Base-by-base conservation (phyloP, 2,888 invertebrate genomes). In the Cheilosia vulpina region DNA sequence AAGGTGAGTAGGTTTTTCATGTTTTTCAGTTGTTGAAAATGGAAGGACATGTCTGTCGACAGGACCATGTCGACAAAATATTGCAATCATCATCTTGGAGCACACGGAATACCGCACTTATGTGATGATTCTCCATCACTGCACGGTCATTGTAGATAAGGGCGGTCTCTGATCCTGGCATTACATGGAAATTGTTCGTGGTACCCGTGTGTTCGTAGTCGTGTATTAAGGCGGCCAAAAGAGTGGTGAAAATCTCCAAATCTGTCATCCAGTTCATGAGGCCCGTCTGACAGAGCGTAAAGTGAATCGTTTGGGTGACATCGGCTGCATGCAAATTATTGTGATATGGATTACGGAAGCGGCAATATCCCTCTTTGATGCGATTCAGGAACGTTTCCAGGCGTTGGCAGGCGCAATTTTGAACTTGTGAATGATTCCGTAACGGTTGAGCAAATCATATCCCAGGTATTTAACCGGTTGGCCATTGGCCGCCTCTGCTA, bases 181-280 rank as follows among this genome's bases (percentile, higher is more conserved):
- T 98, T 66, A 98, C 97, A 93, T 98, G 98, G 93, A 98, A 98
- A 93, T 98, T 98, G 93, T 98, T 98, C 41, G 98, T 98, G 88
- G 98, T 98, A 89, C 98, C 98, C 19, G 98, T 98, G 93, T 99
- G 98, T 93, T 98, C 98, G 93, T 95, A 98, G 93, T 99, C 98
- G 92, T 98, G 98, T 88, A 98, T 96, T 83, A 98, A 94, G 34
- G 98, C 98, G 1, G 98, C 98, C 88, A 98, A 95, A 82, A 98
- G 93, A 15, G 98, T 97, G 73, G 98, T 98, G 92, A 98, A 97
- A 89, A 98, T 96, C 93, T 98, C 98, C 90, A 98, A 92, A 92
- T 98, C 98, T 69, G 97, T 96, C 90, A 98, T 93, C 96, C 97
- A 98, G 93, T 98, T 97, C 95, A 97, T 97, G 55, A 98, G 94